Percentiles rank a stretch among this genome's conserved stretches.
phyloP scores from a whole-genome alignment of 1,140 invertebrate genomes.

The Atopsyche davidsoni region DNA sequence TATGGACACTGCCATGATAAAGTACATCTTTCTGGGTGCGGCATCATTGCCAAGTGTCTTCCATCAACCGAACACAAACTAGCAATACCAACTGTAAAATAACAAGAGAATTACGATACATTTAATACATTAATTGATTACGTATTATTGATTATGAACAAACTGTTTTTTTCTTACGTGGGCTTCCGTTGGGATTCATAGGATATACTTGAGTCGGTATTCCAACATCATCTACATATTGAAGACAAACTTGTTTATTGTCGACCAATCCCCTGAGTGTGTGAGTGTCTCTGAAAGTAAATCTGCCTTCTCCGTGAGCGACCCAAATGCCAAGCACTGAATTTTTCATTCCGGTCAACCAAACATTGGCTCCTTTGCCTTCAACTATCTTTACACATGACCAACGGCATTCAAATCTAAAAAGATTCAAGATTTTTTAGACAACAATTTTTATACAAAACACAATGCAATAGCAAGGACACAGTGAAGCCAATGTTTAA shows the following conservation, averaged over 20 bases:
- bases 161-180: constrained; percentile 42
- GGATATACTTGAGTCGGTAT: constrained; percentile 76
- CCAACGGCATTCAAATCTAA: constrained; percentile 87
- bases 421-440: constrained; percentile 7
- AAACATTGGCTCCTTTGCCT: constrained; percentile 60
- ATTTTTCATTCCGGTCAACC: constrained; percentile 82
- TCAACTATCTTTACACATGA: constrained; percentile 67
- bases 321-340: constrained; percentile 88
- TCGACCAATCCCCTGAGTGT: constrained; percentile 53
- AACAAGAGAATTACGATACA: constrained; percentile 6
- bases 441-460: neutral
- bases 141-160: too few relatives aligned
- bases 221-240: constrained; percentile 79
- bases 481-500: neutral
- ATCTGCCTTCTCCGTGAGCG: constrained; percentile 92
- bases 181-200: constrained; percentile 90
- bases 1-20: constrained; percentile 83
- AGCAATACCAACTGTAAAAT: constrained; percentile 67
- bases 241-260: constrained; percentile 64
- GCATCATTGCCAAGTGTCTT: constrained; percentile 95
- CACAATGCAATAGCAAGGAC: neutral
- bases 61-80: constrained; percentile 85
- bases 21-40: constrained; percentile 90
- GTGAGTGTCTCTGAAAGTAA: constrained; percentile 51
- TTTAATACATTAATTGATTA: too few relatives aligned